A percentile compares a stretch with the other conserved stretches of the same genome.
Conservation (phyloP, 92 coral and sea anemone species). For the Pocillopora grandis region DNA sequence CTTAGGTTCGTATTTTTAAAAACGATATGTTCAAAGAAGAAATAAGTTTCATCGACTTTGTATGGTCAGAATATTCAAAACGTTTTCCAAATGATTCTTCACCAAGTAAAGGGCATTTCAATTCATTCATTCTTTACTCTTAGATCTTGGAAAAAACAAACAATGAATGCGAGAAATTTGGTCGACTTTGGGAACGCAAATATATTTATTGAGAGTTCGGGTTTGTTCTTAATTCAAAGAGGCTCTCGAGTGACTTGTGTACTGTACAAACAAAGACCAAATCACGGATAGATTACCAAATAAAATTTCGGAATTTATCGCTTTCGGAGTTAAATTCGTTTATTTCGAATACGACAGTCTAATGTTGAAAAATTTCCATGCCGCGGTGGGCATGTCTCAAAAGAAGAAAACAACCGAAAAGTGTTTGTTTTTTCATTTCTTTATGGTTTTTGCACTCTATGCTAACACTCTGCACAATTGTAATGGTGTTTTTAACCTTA, state of each 20-base stretch:
- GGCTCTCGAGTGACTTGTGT: conserved; percentile 40
- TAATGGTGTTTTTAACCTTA: background rate
- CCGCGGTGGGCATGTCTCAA: background rate
- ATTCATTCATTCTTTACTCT: background rate
- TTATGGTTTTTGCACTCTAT: background rate
- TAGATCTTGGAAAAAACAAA: background rate
- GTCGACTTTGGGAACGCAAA: conserved; percentile 2
- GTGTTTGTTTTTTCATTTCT: background rate
- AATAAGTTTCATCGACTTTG: background rate
- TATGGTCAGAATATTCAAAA: background rate
- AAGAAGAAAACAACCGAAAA: background rate
- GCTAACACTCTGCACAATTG: background rate
- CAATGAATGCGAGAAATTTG: background rate
- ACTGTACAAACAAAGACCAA: conserved; percentile 25
- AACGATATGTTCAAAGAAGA: background rate
- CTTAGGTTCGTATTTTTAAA: too few relatives aligned
- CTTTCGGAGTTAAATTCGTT: conserved; percentile 7
- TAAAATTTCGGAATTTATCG: conserved; percentile 9
- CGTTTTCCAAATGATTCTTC: background rate
- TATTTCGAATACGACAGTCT: background rate
- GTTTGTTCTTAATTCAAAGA: conserved; percentile 25
- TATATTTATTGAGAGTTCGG: background rate
- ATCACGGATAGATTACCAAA: conserved; percentile 30
- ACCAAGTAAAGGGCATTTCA: background rate
- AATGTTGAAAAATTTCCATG: background rate